Conservation (phyloP, 2,113 vertebrate genomes). For the Aramus guarauna region DNA sequence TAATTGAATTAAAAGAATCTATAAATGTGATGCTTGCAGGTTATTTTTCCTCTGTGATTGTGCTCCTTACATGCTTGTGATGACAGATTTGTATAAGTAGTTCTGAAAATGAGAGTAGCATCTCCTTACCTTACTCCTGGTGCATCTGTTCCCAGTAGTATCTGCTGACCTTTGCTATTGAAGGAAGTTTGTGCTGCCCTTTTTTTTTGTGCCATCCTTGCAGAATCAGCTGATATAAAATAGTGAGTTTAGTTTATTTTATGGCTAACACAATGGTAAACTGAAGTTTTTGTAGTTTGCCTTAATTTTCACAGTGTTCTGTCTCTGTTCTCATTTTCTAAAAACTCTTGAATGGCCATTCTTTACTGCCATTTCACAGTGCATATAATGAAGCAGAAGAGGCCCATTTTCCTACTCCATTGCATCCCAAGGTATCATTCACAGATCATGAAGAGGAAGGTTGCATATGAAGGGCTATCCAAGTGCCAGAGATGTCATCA, state of each 20-base stretch:
- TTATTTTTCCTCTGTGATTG: not conserved
- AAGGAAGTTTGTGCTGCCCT: not conserved
- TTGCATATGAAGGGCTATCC: not conserved
- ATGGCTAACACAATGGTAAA: not conserved
- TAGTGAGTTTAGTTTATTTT: not conserved
- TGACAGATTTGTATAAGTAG: not conserved
- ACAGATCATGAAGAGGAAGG: not conserved
- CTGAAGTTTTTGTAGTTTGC: not conserved
- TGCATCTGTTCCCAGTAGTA: not conserved
- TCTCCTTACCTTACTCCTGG: not conserved
- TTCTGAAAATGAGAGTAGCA: not conserved
- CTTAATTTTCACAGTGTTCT: not conserved
- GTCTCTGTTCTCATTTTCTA: not conserved
- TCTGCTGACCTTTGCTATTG: not conserved
- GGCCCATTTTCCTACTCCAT: not conserved
- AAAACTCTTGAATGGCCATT: not conserved
- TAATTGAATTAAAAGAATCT: not conserved
- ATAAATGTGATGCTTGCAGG: not conserved
- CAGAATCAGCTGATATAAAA: not conserved
- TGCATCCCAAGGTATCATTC: fast-evolving
- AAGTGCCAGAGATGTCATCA: not conserved
- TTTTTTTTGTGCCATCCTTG: not conserved
- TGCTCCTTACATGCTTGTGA: not conserved
- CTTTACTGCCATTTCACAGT: not conserved
- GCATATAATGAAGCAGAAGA: not conserved